phyloP scores from a whole-genome alignment of 1,140 invertebrate species.

The Platyscapa corneri region DNA sequence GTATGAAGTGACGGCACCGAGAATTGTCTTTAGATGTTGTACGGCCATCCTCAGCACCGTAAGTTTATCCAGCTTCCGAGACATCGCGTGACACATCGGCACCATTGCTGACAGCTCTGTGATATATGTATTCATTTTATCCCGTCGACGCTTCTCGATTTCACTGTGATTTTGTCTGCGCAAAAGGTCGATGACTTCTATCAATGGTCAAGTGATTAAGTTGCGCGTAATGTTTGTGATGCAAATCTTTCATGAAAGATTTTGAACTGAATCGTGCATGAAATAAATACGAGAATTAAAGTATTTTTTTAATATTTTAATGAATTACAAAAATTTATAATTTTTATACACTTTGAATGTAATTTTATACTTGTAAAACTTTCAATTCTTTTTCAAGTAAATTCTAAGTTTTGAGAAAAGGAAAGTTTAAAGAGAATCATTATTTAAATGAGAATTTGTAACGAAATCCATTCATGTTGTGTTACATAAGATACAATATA shows the following conservation, averaged over 20 bases:
- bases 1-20: conserved; percentile 85
- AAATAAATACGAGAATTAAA: background rate
- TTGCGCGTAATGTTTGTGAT: background rate
- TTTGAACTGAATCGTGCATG: background rate
- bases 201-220: background rate
- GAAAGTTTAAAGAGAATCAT: too few relatives aligned
- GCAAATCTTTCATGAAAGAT: background rate
- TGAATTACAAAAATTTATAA: too few relatives aligned
- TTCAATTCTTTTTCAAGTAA: too few relatives aligned
- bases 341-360: too few relatives aligned
- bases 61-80: conserved; percentile 93
- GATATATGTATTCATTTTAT: conserved; percentile 98
- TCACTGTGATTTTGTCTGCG: conserved; percentile 94
- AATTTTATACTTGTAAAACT: too few relatives aligned
- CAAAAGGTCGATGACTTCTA: background rate
- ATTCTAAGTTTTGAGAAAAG: too few relatives aligned
- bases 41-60: conserved; percentile 96
- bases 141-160: conserved; percentile 93
- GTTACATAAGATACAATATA: too few relatives aligned
- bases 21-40: conserved; percentile 90
- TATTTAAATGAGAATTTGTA: too few relatives aligned
- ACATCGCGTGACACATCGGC: conserved; percentile 95
- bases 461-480: too few relatives aligned
- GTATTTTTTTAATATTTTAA: background rate
- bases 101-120: conserved; percentile 92